Percentiles rank a stretch among this genome's conserved stretches.
These are phyloP conservation scores for Ormyrus pomaceus DNA, from an alignment of 2,888 invertebrate species.

Conservation along the genomic window DNA sequence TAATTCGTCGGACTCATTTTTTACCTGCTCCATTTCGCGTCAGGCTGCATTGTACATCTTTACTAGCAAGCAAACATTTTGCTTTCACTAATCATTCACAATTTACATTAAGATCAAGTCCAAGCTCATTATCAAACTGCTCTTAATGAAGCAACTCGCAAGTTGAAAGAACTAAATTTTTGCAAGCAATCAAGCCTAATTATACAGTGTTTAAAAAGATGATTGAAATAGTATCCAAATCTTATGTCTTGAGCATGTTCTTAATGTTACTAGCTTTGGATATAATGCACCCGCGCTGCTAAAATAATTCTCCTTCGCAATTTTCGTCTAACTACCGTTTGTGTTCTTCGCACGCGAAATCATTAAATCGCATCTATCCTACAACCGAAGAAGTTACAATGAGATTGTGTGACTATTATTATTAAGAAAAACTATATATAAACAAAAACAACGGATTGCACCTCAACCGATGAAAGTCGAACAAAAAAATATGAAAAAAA, in stretches of 20 bases:
- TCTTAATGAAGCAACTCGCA: no score
- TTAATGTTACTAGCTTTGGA: slow-evolving; percentile 34
- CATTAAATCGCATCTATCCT: slow-evolving; percentile 17
- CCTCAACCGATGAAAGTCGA: slow-evolving; percentile 69
- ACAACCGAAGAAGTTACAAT: slow-evolving; percentile 44
- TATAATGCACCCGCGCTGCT: slow-evolving; percentile 2
- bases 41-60: slow-evolving; percentile 4
- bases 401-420: slow-evolving; percentile 53
- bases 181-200: no score
- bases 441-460: slow-evolving; percentile 72
- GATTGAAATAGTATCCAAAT: not conserved
- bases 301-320: slow-evolving; percentile 1
- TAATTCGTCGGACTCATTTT: slow-evolving; percentile 45
- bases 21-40: slow-evolving; percentile 3
- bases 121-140: not conserved
- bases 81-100: slow-evolving; percentile 8
- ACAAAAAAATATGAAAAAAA: slow-evolving; percentile 55
- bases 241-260: slow-evolving; percentile 22
- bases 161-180: no score
- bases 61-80: not conserved
- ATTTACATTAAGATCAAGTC: slow-evolving; percentile 24
- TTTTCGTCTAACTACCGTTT: slow-evolving; percentile 3
- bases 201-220: not conserved
- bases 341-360: slow-evolving; percentile 22
- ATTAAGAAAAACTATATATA: slow-evolving; percentile 57